These are phyloP conservation scores for Brachycybe producta DNA, from an alignment of 2,888 invertebrate species.

Conservation along the genomic window DNA sequence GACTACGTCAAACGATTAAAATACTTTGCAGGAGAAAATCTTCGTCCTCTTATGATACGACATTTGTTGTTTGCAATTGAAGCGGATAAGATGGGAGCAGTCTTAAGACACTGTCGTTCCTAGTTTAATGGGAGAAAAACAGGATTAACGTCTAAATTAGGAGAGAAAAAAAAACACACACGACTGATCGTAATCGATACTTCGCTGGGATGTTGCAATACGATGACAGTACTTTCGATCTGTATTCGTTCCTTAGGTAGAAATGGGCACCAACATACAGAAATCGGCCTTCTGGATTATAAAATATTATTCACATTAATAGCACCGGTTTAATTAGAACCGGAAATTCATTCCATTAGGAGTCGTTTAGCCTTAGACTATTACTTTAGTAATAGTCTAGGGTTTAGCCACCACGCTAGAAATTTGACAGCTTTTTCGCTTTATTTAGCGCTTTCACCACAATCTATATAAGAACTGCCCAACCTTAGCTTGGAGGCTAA, in stretches of 20 bases:
- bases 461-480: too few species aligned
- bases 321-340: too few species aligned
- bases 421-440: too few species aligned
- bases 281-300: constrained; percentile 55
- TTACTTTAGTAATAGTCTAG: too few species aligned
- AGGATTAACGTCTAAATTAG: too few species aligned
- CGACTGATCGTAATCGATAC: constrained; percentile 23
- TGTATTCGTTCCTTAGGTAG: constrained; percentile 55
- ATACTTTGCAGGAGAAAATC: constrained; percentile 58
- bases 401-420: too few species aligned
- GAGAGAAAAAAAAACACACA: constrained; percentile 13
- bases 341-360: too few species aligned
- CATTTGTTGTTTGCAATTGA: constrained; percentile 62
- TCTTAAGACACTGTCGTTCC: constrained; percentile 73
- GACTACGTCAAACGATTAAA: background rate
- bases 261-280: constrained; percentile 82
- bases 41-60: constrained; percentile 65
- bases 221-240: constrained; percentile 57
- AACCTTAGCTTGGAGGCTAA: too few species aligned
- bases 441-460: too few species aligned
- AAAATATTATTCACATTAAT: constrained; percentile 4
- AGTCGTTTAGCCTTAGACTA: too few species aligned
- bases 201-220: constrained; percentile 86
- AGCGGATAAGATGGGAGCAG: constrained; percentile 74
- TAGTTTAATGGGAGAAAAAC: too few species aligned